Percentiles rank a stretch among this genome's conserved stretches.
Evolutionary conservation across 2,113 vertebrate genomes (phyloP).

Genomic region (Heptranchias perlo): DNA sequence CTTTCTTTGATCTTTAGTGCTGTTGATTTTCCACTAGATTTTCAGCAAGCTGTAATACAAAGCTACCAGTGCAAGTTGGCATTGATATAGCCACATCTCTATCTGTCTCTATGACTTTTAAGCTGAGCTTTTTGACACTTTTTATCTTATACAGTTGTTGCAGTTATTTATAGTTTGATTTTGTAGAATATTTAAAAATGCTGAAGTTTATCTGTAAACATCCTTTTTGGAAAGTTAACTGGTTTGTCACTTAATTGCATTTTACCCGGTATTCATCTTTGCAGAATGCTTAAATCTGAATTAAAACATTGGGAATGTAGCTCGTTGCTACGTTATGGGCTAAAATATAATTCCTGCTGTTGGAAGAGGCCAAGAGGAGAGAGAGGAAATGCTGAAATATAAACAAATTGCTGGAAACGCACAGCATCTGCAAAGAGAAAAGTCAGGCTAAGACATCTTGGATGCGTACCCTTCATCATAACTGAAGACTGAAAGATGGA

Average conservation of each 20-base stretch:
- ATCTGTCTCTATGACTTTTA: background rate
- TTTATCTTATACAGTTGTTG: background rate
- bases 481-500: too few species aligned
- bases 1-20: too few species aligned
- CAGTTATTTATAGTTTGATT: background rate
- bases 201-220: background rate
- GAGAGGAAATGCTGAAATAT: background rate
- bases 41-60: background rate
- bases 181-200: background rate
- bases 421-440: too few species aligned
- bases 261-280: background rate
- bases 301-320: too few species aligned
- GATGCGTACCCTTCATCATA: too few species aligned
- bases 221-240: background rate
- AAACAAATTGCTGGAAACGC: too few species aligned
- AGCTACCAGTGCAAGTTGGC: background rate
- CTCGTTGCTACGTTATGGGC: background rate
- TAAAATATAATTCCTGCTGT: background rate
- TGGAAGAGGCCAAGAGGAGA: background rate
- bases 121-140: background rate
- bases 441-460: too few species aligned
- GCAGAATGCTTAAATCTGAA: too few species aligned
- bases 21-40: too few species aligned
- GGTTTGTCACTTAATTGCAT: background rate
- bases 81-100: background rate